These are phyloP conservation scores for Abrostola tripartita DNA, from an alignment of 2,888 invertebrate species.

Conservation along the genomic window DNA sequence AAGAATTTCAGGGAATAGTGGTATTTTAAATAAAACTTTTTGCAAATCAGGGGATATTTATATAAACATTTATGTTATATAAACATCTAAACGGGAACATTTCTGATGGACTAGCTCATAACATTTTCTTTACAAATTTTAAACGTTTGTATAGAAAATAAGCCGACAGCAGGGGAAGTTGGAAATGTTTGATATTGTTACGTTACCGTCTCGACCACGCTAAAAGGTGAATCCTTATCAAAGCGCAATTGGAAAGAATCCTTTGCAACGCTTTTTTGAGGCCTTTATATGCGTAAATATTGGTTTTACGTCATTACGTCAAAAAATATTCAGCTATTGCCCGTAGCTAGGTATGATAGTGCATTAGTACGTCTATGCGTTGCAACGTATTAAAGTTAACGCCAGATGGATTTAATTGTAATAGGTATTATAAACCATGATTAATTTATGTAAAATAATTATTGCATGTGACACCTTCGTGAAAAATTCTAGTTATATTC, in stretches of 20 bases:
- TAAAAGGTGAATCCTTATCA: conserved; percentile 77
- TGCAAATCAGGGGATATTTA: neutral
- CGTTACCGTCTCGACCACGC: conserved; percentile 61
- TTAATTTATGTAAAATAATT: no score
- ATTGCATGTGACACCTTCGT: no score
- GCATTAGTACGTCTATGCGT: neutral
- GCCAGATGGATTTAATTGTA: no score
- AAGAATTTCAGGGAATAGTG: no score
- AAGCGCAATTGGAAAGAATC: conserved; percentile 81
- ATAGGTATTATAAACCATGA: no score
- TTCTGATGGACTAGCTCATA: conserved; percentile 2
- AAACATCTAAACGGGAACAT: conserved; percentile 9
- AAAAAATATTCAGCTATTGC: conserved; percentile 7
- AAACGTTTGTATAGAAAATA: conserved; percentile 32
- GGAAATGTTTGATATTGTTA: conserved; percentile 71
- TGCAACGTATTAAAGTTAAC: neutral
- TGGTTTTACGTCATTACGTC: conserved; percentile 23
- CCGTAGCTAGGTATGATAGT: no score
- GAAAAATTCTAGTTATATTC: no score
- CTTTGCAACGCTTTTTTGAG: conserved; percentile 70
- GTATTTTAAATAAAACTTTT: no score
- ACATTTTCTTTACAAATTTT: conserved; percentile 23
- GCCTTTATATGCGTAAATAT: conserved; percentile 57
- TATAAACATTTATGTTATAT: neutral
- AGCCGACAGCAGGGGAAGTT: conserved; percentile 33